Evolutionary conservation across 2,113 vertebrate genomes (phyloP).

Genomic region (Ardeotis arabs): DNA sequence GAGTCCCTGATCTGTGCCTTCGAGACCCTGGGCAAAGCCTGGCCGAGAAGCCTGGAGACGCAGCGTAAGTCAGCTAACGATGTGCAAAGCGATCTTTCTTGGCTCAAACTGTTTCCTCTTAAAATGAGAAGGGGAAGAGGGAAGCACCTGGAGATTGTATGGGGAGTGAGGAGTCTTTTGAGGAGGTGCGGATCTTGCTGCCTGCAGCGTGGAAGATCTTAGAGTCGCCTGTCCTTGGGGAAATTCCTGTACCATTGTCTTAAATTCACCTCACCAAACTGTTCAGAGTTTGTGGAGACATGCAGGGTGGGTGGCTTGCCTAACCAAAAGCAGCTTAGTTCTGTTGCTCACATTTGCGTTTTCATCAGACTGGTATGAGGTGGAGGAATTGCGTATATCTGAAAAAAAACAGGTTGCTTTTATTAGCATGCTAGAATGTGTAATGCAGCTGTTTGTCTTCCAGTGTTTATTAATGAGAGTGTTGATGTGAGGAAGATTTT

Average conservation of each 20-base stretch:
- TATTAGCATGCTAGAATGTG: not conserved
- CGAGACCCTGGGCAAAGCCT: conserved; percentile 91
- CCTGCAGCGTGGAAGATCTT: not conserved
- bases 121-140: not conserved
- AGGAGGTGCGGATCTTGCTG: not conserved
- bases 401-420: not conserved
- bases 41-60: conserved; percentile 85
- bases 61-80: conserved; percentile 79
- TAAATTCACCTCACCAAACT: not conserved
- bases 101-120: not conserved
- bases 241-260: not conserved
- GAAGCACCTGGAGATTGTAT: not conserved
- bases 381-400: not conserved
- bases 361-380: not conserved
- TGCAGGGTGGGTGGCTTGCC: not conserved
- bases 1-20: conserved; percentile 91
- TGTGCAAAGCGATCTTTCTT: not conserved
- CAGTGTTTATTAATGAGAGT: not conserved
- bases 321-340: not conserved
- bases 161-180: not conserved
- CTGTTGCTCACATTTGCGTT: not conserved
- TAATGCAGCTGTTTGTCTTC: not conserved
- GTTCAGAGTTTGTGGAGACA: not conserved
- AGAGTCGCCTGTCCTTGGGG: not conserved
- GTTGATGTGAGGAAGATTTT: not conserved